phyloP scores from a whole-genome alignment of 2,797 vertebrate genomes.

The Phataginus tetradactyla region DNA sequence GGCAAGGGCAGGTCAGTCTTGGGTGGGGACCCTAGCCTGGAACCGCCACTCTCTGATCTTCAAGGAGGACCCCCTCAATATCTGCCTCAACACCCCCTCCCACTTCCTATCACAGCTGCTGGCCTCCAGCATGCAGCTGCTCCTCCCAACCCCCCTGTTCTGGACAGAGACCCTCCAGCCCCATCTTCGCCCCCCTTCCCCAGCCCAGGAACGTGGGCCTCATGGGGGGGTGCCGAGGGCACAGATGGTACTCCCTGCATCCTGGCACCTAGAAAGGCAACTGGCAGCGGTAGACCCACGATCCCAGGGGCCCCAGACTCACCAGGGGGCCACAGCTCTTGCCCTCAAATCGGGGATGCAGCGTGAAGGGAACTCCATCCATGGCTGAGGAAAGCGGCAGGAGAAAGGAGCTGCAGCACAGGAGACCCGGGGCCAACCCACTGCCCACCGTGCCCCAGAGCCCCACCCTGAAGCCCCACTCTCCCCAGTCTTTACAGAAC shows the following conservation, averaged over 20 bases:
- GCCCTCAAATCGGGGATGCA: constrained; percentile 86
- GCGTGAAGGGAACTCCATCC: constrained; percentile 86
- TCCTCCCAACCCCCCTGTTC: not conserved
- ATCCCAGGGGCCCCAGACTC: constrained; percentile 54
- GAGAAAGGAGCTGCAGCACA: not conserved
- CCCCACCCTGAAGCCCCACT: accelerated
- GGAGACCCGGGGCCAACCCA: too few relatives aligned
- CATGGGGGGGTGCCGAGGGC: not conserved
- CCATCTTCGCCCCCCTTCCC: too few relatives aligned
- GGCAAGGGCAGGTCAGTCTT: not conserved
- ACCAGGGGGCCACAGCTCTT: constrained; percentile 69
- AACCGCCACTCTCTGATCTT: not conserved
- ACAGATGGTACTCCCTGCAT: accelerated
- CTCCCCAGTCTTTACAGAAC: not conserved
- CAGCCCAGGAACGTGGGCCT: not conserved
- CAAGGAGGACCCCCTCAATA: not conserved
- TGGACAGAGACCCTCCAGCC: not conserved
- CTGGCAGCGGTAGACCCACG: not conserved
- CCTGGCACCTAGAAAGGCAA: not conserved
- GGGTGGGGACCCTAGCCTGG: too few relatives aligned
- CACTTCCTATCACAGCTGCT: not conserved
- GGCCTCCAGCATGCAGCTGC: not conserved
- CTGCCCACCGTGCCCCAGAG: not conserved
- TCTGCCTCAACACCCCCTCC: not conserved
- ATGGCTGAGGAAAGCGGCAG: constrained; percentile 82